Conservation (phyloP, 1,140 invertebrate species). For the Danaus plexippus region DNA sequence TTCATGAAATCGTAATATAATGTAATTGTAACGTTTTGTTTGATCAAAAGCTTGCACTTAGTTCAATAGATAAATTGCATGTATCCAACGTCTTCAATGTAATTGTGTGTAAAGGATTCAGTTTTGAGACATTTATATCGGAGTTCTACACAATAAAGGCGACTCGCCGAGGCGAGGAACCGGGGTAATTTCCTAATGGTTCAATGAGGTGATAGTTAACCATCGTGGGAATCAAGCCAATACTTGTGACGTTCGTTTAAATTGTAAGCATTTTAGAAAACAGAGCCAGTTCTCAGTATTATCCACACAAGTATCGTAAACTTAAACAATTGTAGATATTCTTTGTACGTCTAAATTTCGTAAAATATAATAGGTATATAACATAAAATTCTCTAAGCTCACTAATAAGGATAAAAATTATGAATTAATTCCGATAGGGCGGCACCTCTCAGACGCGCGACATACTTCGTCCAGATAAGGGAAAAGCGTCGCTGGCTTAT, state of each 20-base stretch:
- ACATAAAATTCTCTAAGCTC: conserved; percentile 19
- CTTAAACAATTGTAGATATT: neutral
- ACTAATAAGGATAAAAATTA: conserved; percentile 57
- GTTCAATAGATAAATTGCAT: no score
- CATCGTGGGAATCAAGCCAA: conserved; percentile 44
- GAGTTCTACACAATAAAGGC: conserved; percentile 36
- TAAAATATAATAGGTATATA: conserved; percentile 18
- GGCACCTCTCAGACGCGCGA: conserved; percentile 66
- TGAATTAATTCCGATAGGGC: conserved; percentile 68
- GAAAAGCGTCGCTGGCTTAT: conserved; percentile 68
- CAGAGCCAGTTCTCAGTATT: conserved; percentile 11
- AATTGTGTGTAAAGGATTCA: conserved; percentile 8
- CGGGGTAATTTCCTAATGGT: conserved; percentile 51
- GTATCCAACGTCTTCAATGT: conserved; percentile 3
- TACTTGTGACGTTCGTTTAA: conserved; percentile 27
- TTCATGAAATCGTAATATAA: no score
- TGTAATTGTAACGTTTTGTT: no score
- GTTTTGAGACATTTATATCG: conserved; percentile 27
- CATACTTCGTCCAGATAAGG: conserved; percentile 69
- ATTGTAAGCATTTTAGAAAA: conserved; percentile 16
- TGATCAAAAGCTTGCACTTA: no score
- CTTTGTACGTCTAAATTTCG: neutral
- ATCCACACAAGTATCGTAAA: neutral
- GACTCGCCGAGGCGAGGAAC: conserved; percentile 43
- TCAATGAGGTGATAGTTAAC: conserved; percentile 49